These are phyloP conservation scores for Merluccius polli DNA, from an alignment of 2,797 vertebrate species.

Conservation along the genomic window DNA sequence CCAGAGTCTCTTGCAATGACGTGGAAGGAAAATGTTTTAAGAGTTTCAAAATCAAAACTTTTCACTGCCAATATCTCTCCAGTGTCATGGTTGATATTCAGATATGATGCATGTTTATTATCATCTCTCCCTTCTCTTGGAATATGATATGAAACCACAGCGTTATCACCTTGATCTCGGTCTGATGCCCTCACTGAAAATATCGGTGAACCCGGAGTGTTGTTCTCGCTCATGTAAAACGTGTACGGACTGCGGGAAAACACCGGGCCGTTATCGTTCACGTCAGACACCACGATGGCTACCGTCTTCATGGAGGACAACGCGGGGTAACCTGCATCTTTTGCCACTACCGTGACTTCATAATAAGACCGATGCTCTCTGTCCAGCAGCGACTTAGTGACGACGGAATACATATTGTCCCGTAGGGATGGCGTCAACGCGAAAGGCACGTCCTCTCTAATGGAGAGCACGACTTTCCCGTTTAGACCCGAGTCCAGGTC, in stretches of 20 bases:
- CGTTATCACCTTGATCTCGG: slow-evolving; percentile 61
- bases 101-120: slow-evolving; percentile 44
- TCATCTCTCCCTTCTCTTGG: slow-evolving; percentile 42
- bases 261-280: slow-evolving; percentile 67
- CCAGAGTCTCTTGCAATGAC: slow-evolving; percentile 71
- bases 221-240: slow-evolving; percentile 68
- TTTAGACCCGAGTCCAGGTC: slow-evolving; percentile 66
- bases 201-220: slow-evolving; percentile 49
- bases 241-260: slow-evolving; percentile 52
- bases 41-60: slow-evolving; percentile 78
- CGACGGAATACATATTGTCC: slow-evolving; percentile 65
- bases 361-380: slow-evolving; percentile 59
- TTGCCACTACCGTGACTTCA: slow-evolving; percentile 56
- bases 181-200: slow-evolving; percentile 65
- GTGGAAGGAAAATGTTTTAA: slow-evolving; percentile 70
- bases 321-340: slow-evolving; percentile 55
- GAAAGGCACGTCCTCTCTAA: slow-evolving; percentile 58
- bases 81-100: slow-evolving; percentile 68
- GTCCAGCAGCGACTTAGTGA: slow-evolving; percentile 57
- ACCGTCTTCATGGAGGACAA: slow-evolving; percentile 56
- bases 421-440: slow-evolving; percentile 53
- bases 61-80: slow-evolving; percentile 74
- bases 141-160: slow-evolving; percentile 55
- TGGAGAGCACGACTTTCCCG: slow-evolving; percentile 58
- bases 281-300: slow-evolving; percentile 61